phyloP scores from a whole-genome alignment of 2,888 invertebrate genomes.

The Sesia apiformis region DNA sequence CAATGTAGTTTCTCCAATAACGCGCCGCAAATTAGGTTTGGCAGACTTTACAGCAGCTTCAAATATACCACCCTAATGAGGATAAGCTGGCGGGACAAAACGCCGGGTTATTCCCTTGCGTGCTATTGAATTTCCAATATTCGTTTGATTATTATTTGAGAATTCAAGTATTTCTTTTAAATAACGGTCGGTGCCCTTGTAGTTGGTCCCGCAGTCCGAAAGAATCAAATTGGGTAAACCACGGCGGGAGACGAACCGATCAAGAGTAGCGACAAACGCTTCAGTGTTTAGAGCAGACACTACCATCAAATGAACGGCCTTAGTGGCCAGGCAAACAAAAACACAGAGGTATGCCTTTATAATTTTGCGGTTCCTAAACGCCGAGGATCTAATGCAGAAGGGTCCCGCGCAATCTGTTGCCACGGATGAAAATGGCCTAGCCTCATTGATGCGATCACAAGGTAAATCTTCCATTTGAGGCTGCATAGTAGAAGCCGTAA shows the following conservation, averaged over 20 bases:
- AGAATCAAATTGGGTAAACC: background rate
- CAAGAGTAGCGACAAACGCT: background rate
- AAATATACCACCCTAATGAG: background rate
- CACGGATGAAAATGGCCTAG: background rate
- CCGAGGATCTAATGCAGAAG: background rate
- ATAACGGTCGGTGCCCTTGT: background rate
- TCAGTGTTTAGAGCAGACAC: background rate
- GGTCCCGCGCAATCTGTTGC: background rate
- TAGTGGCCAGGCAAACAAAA: background rate
- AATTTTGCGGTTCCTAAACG: background rate
- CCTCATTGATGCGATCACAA: background rate
- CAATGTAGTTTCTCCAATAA: background rate
- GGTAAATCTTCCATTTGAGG: background rate
- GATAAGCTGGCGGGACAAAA: constrained; percentile 2
- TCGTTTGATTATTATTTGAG: background rate
- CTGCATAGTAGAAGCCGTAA: too few relatives aligned
- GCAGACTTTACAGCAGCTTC: background rate
- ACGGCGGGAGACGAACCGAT: background rate
- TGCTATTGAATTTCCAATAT: background rate
- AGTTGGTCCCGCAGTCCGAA: background rate
- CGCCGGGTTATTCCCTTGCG: constrained; percentile 3
- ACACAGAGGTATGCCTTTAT: background rate
- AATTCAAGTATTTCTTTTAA: constrained; percentile 1
- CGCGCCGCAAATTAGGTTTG: background rate
- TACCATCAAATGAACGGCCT: background rate